These are phyloP conservation scores for Pomacea canaliculata DNA, from an alignment of 2,888 invertebrate species.

Conservation along the genomic window DNA sequence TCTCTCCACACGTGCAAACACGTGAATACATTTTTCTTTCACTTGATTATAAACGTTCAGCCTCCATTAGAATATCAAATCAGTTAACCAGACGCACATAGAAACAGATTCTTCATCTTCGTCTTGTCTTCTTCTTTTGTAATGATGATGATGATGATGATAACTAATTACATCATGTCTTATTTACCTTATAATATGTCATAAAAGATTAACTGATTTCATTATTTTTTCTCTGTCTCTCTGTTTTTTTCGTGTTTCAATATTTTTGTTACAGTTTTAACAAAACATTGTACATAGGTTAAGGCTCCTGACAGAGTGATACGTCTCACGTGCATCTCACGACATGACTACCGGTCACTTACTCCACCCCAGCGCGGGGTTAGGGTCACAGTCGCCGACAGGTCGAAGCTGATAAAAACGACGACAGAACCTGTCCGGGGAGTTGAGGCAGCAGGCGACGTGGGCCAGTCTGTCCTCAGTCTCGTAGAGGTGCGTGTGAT, in stretches of 20 bases:
- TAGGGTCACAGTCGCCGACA: slow-evolving; percentile 1
- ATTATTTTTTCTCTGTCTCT: too few species aligned
- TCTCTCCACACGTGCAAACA: neutral
- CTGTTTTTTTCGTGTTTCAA: too few species aligned
- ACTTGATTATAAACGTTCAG: neutral
- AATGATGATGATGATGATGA: too few species aligned
- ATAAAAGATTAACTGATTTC: too few species aligned
- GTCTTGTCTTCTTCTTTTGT: too few species aligned
- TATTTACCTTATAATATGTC: too few species aligned
- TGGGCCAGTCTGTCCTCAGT: neutral
- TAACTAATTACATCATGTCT: too few species aligned
- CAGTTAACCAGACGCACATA: neutral
- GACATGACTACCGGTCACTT: neutral
- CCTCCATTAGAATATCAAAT: neutral
- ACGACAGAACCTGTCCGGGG: neutral
- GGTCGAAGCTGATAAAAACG: slow-evolving; percentile 4
- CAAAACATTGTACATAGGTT: too few species aligned
- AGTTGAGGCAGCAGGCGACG: neutral
- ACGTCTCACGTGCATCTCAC: neutral
- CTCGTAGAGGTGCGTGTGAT: neutral
- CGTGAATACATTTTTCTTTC: neutral
- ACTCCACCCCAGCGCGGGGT: neutral
- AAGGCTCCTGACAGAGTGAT: too few species aligned
- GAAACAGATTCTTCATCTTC: too few species aligned
- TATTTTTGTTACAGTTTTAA: too few species aligned